Conservation (phyloP, 2,888 invertebrate genomes). For the Tiliacea citrago region DNA sequence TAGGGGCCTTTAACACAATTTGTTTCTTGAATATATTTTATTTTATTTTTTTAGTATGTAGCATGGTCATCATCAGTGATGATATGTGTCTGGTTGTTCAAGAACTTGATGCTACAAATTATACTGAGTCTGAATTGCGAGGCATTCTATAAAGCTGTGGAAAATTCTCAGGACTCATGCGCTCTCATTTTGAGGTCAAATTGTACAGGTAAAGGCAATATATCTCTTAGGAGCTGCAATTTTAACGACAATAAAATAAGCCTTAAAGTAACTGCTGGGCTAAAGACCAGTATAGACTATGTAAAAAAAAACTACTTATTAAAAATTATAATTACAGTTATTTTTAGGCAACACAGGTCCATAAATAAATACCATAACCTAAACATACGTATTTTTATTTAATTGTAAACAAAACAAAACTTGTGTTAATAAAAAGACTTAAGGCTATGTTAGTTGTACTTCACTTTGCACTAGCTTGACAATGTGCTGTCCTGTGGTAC, state of each 20-base stretch:
- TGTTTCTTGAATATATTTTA: too few relatives aligned
- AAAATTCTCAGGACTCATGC: slow-evolving; percentile 28
- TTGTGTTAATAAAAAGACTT: too few relatives aligned
- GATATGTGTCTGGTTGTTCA: slow-evolving; percentile 30
- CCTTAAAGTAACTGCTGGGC: not conserved
- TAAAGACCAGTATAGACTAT: not conserved
- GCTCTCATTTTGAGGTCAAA: slow-evolving; percentile 10
- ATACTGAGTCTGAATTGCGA: slow-evolving; percentile 27
- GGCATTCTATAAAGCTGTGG: slow-evolving; percentile 33
- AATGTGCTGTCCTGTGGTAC: too few relatives aligned
- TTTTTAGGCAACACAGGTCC: too few relatives aligned
- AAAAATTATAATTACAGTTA: not conserved
- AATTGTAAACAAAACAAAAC: too few relatives aligned
- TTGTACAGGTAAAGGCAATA: slow-evolving; percentile 22
- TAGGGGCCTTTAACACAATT: not conserved
- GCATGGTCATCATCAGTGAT: not conserved
- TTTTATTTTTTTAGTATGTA: slow-evolving; percentile 10
- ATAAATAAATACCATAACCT: too few relatives aligned
- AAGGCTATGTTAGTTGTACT: too few relatives aligned
- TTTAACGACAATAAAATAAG: not conserved
- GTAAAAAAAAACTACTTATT: not conserved
- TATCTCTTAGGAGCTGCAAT: not conserved
- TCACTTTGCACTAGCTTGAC: too few relatives aligned
- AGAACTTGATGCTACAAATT: slow-evolving; percentile 18
- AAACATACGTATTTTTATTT: too few relatives aligned